Evolutionary conservation across 2,797 vertebrate species (phyloP), one percentile per base, ranked within the genome.

Genomic region (Pogonophryne albipinna): DNA sequence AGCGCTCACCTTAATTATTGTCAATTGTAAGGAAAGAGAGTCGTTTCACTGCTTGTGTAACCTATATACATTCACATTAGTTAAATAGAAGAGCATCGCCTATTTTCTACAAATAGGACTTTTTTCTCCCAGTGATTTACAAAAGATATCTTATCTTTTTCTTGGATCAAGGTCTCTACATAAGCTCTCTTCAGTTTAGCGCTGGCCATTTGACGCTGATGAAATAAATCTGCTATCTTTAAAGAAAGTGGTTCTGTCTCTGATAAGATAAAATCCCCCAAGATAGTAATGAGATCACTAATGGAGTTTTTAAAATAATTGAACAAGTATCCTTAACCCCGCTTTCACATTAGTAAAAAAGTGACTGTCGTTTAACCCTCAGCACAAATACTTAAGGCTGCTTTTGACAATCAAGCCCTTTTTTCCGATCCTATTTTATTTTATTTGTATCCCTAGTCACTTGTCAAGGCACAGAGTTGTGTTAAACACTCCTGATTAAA

Each of bases 1-100:
- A 82, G 84, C 82, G 89, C 91, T 94, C 91, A 93, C 92, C 90
- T 94, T 92, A 91, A 93, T 94, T 90, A 92, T 93, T 87, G 77
- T 79, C 85, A 89, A 9, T 89, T 91, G 86, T 78, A 71, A 83
- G 66, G 61, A 87, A 90, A 81, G 45, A 65, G 52, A 34, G 12
- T 73, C 53, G 79, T 78, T 78, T 83, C 46, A 44, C 45, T 56
- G 50, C 66, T 62, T 76, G 64, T 66, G 50, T 76, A 65, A 76
- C 53, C 57, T 74, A 17, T 62, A 16, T 34, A 20, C 15, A 17
- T 31, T 62, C 8, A 13, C 19, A 65, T 44, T 6, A 49, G 66
- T 83, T 63, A 4, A 52, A 71, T n/a, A 15, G 2, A 10, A 50
- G 16, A 17, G 45, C 19, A 14, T 27, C 2, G 0, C 15, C 56